Evolutionary conservation across 2,113 vertebrate species (phyloP).

Genomic region (Gobius niger): DNA sequence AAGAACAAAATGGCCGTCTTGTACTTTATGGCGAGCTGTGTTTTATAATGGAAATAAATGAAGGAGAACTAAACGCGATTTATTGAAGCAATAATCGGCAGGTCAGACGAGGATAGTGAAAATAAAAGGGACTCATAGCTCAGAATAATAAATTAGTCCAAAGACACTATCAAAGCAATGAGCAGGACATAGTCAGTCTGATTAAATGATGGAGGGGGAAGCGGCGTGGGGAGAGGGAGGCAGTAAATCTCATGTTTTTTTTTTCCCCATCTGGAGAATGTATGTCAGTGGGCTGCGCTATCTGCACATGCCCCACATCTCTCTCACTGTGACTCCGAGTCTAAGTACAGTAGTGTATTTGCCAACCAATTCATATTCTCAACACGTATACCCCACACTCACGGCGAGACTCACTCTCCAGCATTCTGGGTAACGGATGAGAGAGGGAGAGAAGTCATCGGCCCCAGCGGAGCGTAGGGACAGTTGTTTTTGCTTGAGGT

Average conservation of each 20-base stretch:
- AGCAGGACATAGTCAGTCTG: constrained; percentile 52
- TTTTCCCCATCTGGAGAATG: constrained; percentile 61
- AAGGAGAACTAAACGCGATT: constrained; percentile 12
- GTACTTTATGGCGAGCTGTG: constrained; percentile 10
- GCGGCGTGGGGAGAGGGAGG: constrained; percentile 19
- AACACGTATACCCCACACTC: constrained; percentile 21
- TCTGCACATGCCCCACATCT: constrained; percentile 53
- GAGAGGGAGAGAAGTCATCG: constrained; percentile 25
- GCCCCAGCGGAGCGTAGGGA: neutral
- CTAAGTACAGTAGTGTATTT: constrained; percentile 56
- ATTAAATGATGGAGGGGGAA: constrained; percentile 56
- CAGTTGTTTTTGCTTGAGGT: constrained; percentile 7
- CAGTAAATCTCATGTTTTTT: constrained; percentile 48
- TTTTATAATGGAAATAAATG: constrained; percentile 34
- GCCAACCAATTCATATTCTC: constrained; percentile 63
- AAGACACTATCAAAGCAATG: constrained; percentile 39
- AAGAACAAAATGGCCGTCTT: constrained; percentile 28
- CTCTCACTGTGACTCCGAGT: constrained; percentile 37
- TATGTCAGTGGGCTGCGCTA: constrained; percentile 69
- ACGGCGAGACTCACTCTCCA: constrained; percentile 16
- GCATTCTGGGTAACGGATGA: constrained; percentile 48
- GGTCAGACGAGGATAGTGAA: constrained; percentile 3
- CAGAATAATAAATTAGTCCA: constrained; percentile 35
- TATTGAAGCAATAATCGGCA: constrained; percentile 17
- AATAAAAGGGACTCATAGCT: constrained; percentile 10